A percentile compares a stretch with the other conserved stretches of the same genome.
These are phyloP conservation scores for Berghia stephanieae DNA, from an alignment of 1,140 invertebrate species.

Conservation along the genomic window DNA sequence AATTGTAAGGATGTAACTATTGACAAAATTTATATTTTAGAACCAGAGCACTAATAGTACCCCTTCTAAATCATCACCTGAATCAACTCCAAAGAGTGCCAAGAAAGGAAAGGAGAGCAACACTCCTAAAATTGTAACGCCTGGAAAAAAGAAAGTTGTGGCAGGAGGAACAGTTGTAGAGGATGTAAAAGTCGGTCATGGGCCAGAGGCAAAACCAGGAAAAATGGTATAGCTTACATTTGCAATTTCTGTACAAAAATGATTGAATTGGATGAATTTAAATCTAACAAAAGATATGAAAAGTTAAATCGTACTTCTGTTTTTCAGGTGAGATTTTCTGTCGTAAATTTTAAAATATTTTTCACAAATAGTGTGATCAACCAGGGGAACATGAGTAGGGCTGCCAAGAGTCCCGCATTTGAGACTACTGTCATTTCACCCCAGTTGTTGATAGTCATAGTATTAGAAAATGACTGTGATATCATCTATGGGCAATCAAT, in stretches of 20 bases:
- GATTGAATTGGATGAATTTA: neutral
- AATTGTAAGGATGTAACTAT: too few species aligned
- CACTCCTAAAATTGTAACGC: slow-evolving; percentile 30
- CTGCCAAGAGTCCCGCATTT: too few species aligned
- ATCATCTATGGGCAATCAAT: too few species aligned
- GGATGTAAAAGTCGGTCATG: slow-evolving; percentile 81
- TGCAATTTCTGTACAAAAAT: neutral
- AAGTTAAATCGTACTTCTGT: neutral
- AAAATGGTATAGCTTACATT: slow-evolving; percentile 72
- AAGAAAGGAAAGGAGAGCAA: neutral
- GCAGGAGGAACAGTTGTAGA: slow-evolving; percentile 80
- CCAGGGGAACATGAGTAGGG: too few species aligned
- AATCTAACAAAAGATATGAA: neutral
- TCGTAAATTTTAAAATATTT: neutral
- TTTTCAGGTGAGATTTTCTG: neutral
- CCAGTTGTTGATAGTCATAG: too few species aligned
- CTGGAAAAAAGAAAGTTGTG: slow-evolving; percentile 71
- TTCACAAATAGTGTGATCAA: neutral
- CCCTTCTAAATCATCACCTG: neutral
- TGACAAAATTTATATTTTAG: too few species aligned
- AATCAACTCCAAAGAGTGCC: neutral
- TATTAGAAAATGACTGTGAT: too few species aligned
- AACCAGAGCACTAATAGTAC: too few species aligned
- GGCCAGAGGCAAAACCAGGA: slow-evolving; percentile 79
- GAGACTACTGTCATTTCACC: too few species aligned